These are phyloP conservation scores for Diachasma alloeum DNA, from an alignment of 1,140 invertebrate genomes.

Conservation along the genomic window DNA sequence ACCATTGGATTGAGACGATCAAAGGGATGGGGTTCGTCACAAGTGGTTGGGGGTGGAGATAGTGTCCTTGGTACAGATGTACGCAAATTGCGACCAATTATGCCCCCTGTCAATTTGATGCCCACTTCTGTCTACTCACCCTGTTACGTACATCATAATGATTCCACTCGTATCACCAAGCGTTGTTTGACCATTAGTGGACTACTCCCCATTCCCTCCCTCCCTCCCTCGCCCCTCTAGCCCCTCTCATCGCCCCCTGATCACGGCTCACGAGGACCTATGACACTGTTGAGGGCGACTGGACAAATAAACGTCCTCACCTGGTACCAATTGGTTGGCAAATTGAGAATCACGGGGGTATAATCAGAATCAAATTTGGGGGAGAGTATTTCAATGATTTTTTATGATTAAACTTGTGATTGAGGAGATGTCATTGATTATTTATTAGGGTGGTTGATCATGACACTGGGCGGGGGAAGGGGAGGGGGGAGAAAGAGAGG, in stretches of 20 bases:
- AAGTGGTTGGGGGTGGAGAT: neutral
- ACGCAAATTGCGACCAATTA: conserved; percentile 10
- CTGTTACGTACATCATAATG: conserved; percentile 6
- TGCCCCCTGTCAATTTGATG: conserved; percentile 9
- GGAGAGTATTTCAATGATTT: neutral
- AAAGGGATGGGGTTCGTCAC: neutral
- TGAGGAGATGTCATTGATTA: neutral
- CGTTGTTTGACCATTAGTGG: conserved; percentile 6
- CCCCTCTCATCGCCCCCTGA: no score
- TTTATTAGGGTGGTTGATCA: no score
- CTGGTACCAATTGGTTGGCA: neutral
- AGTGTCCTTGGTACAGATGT: neutral
- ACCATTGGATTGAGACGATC: neutral
- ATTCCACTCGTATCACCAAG: conserved; percentile 9
- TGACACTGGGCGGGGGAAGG: no score
- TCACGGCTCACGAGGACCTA: neutral
- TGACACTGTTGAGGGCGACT: neutral
- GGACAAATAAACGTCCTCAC: neutral
- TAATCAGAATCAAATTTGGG: neutral
- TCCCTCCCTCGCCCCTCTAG: no score
- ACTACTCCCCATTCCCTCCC: neutral
- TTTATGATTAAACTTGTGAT: neutral
- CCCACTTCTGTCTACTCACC: neutral
- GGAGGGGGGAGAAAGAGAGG: no score
- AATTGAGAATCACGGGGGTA: neutral